Conservation (phyloP, 2,113 vertebrate genomes). For the Litocranius walleri region DNA sequence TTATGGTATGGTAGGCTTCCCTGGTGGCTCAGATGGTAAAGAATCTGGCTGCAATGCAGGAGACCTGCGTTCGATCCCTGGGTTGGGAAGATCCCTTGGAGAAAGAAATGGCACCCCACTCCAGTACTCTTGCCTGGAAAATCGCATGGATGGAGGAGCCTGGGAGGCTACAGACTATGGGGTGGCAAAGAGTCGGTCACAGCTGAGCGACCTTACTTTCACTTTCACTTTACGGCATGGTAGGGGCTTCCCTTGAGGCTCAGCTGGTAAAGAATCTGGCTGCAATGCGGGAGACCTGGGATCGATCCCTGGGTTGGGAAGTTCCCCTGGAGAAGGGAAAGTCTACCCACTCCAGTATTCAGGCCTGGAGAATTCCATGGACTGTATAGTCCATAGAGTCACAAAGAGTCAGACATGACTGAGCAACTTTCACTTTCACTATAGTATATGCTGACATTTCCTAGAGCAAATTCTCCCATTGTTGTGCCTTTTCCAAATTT, state of each 20-base stretch:
- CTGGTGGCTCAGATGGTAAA: background rate
- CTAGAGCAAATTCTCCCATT: background rate
- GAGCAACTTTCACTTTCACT: background rate
- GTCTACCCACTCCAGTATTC: background rate
- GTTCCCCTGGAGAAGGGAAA: background rate
- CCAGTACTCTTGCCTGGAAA: background rate
- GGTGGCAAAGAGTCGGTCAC: too few species aligned
- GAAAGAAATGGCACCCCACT: background rate
- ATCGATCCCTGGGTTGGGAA: background rate
- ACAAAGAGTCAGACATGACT: rapidly evolving
- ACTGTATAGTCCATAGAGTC: background rate
- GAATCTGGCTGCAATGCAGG: background rate
- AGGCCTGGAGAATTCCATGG: background rate
- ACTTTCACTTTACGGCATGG: background rate
- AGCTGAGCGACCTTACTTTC: too few species aligned
- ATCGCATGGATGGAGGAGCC: background rate
- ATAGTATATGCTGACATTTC: background rate
- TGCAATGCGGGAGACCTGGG: background rate
- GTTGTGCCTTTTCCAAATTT: background rate
- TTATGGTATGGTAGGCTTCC: background rate
- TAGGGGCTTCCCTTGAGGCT: background rate
- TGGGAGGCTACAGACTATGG: too few species aligned
- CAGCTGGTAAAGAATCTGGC: background rate
- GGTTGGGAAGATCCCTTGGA: background rate
- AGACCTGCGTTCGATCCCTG: background rate